Conservation (phyloP, 2,797 vertebrate genomes). For the Anguilla anguilla region DNA sequence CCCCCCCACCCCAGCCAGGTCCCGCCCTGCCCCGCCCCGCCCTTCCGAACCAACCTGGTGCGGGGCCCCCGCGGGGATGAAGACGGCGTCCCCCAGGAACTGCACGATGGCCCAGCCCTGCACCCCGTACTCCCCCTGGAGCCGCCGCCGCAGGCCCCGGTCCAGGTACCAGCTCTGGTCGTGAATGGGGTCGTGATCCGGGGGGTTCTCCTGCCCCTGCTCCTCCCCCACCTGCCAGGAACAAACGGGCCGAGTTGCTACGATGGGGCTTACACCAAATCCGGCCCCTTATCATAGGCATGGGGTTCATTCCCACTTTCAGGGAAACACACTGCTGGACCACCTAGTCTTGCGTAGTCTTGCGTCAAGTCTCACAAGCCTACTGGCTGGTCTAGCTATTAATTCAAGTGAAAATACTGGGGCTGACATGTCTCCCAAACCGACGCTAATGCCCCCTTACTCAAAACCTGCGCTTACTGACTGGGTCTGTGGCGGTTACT, state of each 20-base stretch:
- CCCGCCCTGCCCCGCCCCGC: no score
- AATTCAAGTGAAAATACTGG: no score
- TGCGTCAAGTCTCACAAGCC: background rate
- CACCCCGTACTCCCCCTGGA: constrained; percentile 93
- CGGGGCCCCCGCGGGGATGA: constrained; percentile 97
- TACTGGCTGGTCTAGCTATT: background rate
- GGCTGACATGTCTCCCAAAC: background rate
- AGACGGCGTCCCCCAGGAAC: constrained; percentile 96
- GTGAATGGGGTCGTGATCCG: constrained; percentile 98
- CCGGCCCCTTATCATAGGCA: no score
- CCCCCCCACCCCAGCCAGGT: no score
- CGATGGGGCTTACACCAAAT: background rate
- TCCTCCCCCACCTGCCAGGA: constrained; percentile 90
- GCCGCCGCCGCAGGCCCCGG: constrained; percentile 88
- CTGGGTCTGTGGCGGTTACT: no score
- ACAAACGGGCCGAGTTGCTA: constrained; percentile 20
- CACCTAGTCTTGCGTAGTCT: no score
- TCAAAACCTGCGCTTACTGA: no score
- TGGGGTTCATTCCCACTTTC: no score
- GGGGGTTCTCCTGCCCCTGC: constrained; percentile 96
- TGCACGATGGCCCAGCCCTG: constrained; percentile 99
- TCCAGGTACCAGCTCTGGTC: constrained; percentile 99
- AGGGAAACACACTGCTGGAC: no score
- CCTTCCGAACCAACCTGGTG: constrained; percentile 82
- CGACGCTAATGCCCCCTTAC: no score